Conservation (phyloP, 2,888 invertebrate species). For the Lepetodrilus schrolli region DNA sequence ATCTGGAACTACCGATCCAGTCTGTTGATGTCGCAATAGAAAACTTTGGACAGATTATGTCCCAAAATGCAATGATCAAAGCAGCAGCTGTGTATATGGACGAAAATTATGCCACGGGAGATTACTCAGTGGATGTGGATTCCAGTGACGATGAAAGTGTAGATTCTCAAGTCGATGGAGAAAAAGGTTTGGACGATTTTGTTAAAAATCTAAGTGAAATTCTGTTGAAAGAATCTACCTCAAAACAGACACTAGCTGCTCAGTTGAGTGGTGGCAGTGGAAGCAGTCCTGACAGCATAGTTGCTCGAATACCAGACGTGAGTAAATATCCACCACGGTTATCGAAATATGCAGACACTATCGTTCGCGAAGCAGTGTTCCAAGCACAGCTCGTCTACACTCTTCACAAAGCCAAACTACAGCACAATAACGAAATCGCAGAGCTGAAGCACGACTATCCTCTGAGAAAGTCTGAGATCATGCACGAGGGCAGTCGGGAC, state of each 20-base stretch:
- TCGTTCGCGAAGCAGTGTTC: slow-evolving; percentile 85
- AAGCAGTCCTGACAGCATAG: not conserved
- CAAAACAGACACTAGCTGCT: slow-evolving; percentile 37
- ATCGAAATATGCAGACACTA: slow-evolving; percentile 77
- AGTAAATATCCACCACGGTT: slow-evolving; percentile 52
- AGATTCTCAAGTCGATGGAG: slow-evolving; percentile 23
- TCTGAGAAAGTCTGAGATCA: slow-evolving; percentile 49
- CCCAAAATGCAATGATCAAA: slow-evolving; percentile 39
- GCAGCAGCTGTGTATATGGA: slow-evolving; percentile 36
- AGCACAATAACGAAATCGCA: slow-evolving; percentile 59
- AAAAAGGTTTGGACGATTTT: slow-evolving; percentile 41
- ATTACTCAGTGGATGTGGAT: slow-evolving; percentile 31
- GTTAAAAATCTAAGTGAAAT: slow-evolving; percentile 41
- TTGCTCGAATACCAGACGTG: slow-evolving; percentile 52
- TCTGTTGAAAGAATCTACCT: slow-evolving; percentile 29
- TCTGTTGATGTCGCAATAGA: slow-evolving; percentile 47
- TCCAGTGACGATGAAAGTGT: slow-evolving; percentile 24
- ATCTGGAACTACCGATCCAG: slow-evolving; percentile 44
- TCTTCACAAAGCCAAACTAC: slow-evolving; percentile 61
- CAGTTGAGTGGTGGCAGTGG: slow-evolving; percentile 8
- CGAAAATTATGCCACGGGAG: slow-evolving; percentile 35
- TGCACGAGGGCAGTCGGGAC: slow-evolving; percentile 56
- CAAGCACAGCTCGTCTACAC: slow-evolving; percentile 79
- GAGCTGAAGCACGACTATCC: slow-evolving; percentile 57
- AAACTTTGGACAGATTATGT: slow-evolving; percentile 48